These are phyloP conservation scores for Rhorus exstirpatorius DNA, from an alignment of 2,888 invertebrate species.

Conservation along the genomic window DNA sequence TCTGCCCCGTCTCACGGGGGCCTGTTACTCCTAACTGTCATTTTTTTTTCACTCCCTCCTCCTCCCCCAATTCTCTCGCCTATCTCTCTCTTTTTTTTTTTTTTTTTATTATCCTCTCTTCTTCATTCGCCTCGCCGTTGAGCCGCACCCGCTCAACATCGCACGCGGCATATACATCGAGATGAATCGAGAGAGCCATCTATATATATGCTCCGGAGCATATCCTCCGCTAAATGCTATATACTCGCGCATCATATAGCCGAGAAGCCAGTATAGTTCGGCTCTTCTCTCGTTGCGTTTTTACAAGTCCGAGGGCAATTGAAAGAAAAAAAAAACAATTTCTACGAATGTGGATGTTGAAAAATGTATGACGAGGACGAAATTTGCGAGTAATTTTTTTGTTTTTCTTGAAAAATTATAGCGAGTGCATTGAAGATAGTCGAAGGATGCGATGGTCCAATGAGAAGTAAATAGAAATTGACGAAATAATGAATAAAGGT, in stretches of 20 bases:
- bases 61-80: conserved; percentile 33
- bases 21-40: conserved; percentile 80
- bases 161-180: conserved; percentile 55
- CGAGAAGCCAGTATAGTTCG: no score
- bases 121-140: conserved; percentile 52
- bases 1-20: conserved; percentile 80
- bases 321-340: no score
- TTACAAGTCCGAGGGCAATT: no score
- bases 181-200: conserved; percentile 49
- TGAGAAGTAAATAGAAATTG: no score
- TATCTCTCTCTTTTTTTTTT: conserved; percentile 35
- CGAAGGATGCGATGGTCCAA: no score
- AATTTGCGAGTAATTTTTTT: no score
- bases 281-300: not conserved
- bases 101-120: conserved; percentile 37
- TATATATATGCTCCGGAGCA: conserved; percentile 11
- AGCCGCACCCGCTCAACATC: conserved; percentile 69
- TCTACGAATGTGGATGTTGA: no score
- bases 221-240: not conserved
- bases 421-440: no score
- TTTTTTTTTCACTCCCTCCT: conserved; percentile 73
- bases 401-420: no score
- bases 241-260: conserved; percentile 3
- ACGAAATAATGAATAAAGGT: no score
- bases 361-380: no score